phyloP scores from a whole-genome alignment of 2,113 vertebrate genomes.

The human (Homo sapiens) region GRCh38 chr1:119942501-119943000 shows the following conservation, averaged over 20 bases:
- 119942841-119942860: background rate
- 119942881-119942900: too few species aligned
- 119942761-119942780: background rate
- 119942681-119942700: background rate
- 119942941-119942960: too few species aligned
- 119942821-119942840: background rate
- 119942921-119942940: too few species aligned
- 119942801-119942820: background rate
- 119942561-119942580: background rate
- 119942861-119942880: background rate
- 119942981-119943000: too few species aligned
- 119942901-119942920: too few species aligned
- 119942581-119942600: background rate
- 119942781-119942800: background rate
- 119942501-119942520: background rate
- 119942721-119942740: background rate
- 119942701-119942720: background rate
- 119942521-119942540: background rate
- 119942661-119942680: constrained; percentile 1
- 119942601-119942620: background rate
- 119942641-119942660: background rate
- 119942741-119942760: background rate
- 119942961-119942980: too few species aligned
- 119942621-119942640: background rate
- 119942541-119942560: background rate